These are phyloP conservation scores for Asteroscopus sphinx DNA, from an alignment of 2,888 invertebrate species.

Conservation along the genomic window DNA sequence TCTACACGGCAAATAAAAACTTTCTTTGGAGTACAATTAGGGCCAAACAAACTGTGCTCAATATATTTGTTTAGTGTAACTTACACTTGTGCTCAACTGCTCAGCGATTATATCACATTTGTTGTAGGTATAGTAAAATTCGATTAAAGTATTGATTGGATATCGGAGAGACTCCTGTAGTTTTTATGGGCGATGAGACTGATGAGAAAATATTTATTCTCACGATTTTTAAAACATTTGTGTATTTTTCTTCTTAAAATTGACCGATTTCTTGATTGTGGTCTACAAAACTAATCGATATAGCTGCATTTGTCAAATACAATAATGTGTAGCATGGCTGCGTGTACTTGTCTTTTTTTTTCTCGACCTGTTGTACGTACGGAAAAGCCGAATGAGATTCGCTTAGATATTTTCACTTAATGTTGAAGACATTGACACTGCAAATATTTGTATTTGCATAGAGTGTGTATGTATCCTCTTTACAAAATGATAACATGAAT, in stretches of 20 bases:
- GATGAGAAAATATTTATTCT: too few relatives aligned
- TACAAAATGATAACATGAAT: constrained; percentile 15
- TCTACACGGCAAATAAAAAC: constrained; percentile 53
- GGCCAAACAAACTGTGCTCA: constrained; percentile 47
- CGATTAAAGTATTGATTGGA: too few relatives aligned
- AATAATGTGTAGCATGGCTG: too few relatives aligned
- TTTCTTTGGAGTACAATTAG: constrained; percentile 60
- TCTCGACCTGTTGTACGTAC: too few relatives aligned
- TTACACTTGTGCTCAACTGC: constrained; percentile 25
- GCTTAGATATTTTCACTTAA: constrained; percentile 19
- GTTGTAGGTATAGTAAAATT: neutral
- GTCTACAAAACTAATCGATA: too few relatives aligned
- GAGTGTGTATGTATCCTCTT: constrained; percentile 26
- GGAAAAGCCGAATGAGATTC: neutral
- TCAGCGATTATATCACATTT: constrained; percentile 2
- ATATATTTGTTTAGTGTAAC: constrained; percentile 34
- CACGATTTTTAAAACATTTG: too few relatives aligned
- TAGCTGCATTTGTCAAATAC: too few relatives aligned
- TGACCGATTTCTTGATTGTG: too few relatives aligned
- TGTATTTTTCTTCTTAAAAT: too few relatives aligned
- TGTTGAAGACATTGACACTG: constrained; percentile 32
- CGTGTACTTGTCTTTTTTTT: neutral
- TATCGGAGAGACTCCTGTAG: too few relatives aligned
- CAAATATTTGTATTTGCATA: constrained; percentile 40
- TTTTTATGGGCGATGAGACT: too few relatives aligned